Evolutionary conservation across 2,113 vertebrate species (phyloP), one percentile per base, ranked within the genome.

Genomic region (Harpagus bidentatus): DNA sequence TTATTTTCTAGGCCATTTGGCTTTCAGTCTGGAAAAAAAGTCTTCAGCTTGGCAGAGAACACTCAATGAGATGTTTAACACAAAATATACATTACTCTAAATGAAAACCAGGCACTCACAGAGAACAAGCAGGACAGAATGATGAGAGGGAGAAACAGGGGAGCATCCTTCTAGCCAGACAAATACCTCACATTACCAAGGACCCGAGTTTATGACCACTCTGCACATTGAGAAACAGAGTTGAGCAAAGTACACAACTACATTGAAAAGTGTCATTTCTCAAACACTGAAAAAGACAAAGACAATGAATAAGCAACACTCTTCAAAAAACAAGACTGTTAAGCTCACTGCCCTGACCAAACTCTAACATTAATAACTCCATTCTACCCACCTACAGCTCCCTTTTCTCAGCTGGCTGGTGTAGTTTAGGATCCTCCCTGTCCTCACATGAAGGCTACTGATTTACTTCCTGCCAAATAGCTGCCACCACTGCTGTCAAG

Each of bases 61-160:
- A 3, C 15, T 82, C 36, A 70, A 19, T 32, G 43, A 82, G 77
- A 93, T 77, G 55, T 73, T 94, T 87, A 97, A 96, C 21, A 88
- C 65, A 96, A 92, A 59, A 95, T 78, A 92, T 29, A 91, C 50
- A 59, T 94, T 84, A 63, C 19, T 34, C 47, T 80, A 88, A 93
- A 95, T 77, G 50, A 94, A 95, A 97, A 91, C 26, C 82, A 97
- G 56, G 40, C 63, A 82, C 7, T 50, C 9, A 9, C 3, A 6
- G 14, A 74, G 25, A 63, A 95, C 78, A 88, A 55, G 13, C 5
- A 43, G 38, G 61, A 72, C 19, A 74, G 48, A 93, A 34, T 3
- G 22, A 84, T 38, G 17, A 82, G n/a, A 38, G 8, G 14, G 25
- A 58, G 13, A 70, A 83, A 83, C 5, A 58, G 8, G 2, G 8